A percentile compares a stretch with the other conserved stretches of the same genome.
phyloP scores from a whole-genome alignment of 2,113 vertebrate species.

The Microtus ochrogaster region DNA sequence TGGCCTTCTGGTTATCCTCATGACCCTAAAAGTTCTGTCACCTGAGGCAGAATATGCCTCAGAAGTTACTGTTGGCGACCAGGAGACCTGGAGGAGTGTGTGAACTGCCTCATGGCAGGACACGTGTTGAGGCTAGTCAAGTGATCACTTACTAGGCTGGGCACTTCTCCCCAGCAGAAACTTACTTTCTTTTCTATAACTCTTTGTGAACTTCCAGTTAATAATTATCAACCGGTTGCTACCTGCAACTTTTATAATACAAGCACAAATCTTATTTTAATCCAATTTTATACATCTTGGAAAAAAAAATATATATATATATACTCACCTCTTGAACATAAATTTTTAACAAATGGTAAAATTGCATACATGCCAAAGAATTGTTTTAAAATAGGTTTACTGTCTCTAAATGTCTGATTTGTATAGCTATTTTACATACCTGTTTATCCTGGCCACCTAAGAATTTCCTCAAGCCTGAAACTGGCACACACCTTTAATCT shows the following conservation, averaged over 20 bases:
- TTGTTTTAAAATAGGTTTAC: background rate
- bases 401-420: background rate
- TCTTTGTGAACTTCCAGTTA: background rate
- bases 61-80: background rate
- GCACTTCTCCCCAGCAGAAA: background rate
- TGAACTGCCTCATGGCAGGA: background rate
- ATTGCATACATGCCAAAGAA: background rate
- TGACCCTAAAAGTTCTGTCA: background rate
- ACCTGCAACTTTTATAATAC: background rate
- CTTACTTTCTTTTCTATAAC: background rate
- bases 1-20: background rate
- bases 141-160: background rate
- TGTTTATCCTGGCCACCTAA: background rate
- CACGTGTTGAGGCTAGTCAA: background rate
- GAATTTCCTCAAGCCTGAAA: background rate
- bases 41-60: background rate
- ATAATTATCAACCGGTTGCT: background rate
- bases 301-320: conserved; percentile 30
- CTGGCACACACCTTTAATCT: background rate
- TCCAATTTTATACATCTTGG: background rate
- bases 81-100: background rate
- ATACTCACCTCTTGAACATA: background rate
- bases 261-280: conserved; percentile 51
- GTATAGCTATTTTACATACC: background rate
- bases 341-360: background rate